Evolutionary conservation across 2,797 vertebrate species (phyloP), one percentile per base, ranked within the genome.

Genomic region (Phalanger gymnotis): DNA sequence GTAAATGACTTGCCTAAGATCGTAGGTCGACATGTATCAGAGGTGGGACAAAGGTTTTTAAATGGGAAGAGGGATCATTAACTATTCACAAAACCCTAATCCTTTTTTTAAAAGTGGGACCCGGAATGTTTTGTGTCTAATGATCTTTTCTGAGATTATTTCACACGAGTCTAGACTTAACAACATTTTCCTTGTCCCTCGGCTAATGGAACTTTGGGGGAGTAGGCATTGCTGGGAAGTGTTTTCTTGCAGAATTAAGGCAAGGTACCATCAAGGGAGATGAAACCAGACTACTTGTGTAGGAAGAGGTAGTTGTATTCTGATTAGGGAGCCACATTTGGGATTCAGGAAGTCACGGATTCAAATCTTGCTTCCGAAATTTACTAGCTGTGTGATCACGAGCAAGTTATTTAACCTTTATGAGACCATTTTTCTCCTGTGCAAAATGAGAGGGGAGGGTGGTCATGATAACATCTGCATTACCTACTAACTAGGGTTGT

Each of bases 401-500:
- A 53, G 12, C 55, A 73, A 81, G 11, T 54, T 30, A 1, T 57
- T 66, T 93, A 81, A 16, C 47, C 28, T 73, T 7, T 53, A 51
- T 13, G 28, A 51, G 30, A 73, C 53, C 34, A 40, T 92, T 73
- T 56, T 93, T 87, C 55, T 61, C 58, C 2, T 73, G 92, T 91
- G 91, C 94, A 92, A 90, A 81, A 53, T 81, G 53, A 54, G 53
- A 34, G 28, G 13, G 7, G 0, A 9, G 19, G 9, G 19, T 81
- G 4, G 4, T 40, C 16, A n/a, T 22, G 25, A 0, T 47, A 54
- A n/a, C 34, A 14, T 34, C 0, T 3, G 28, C 0, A 2, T 25
- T 66, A 89, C n/a, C 81, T 53, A 31, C 31, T 25, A 52, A 34
- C 22, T 6, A 27, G 52, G 16, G n/a, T n/a, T 57, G 55, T 31